Evolutionary conservation across 2,797 vertebrate species (phyloP).

Genomic region (Pterois miles): DNA sequence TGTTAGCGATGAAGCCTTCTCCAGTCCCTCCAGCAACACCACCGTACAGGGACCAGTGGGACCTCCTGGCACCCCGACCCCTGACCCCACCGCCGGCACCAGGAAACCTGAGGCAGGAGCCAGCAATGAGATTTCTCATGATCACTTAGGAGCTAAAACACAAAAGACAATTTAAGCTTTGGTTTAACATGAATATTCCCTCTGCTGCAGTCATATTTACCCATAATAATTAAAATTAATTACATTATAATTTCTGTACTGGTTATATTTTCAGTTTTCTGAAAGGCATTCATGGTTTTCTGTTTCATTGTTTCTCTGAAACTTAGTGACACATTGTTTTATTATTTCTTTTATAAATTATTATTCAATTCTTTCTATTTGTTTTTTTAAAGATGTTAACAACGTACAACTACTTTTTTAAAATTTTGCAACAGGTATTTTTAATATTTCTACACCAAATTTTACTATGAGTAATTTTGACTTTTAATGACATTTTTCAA

Average conservation of each 20-base stretch:
- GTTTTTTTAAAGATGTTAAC: no score
- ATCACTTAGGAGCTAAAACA: background rate
- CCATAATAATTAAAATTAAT: no score
- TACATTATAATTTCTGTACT: background rate
- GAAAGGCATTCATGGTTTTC: background rate
- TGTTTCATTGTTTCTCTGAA: background rate
- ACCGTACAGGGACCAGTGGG: conserved; percentile 83
- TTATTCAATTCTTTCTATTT: background rate
- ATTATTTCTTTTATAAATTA: background rate
- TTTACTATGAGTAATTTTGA: no score
- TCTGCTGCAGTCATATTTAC: no score
- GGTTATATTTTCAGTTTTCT: background rate
- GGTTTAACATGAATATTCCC: no score
- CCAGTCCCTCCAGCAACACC: conserved; percentile 90
- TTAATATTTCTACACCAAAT: no score
- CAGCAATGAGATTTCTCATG: background rate
- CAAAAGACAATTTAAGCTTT: no score
- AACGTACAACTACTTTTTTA: no score
- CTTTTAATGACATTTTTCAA: no score
- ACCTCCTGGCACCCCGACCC: conserved; percentile 52
- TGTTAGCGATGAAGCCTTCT: conserved; percentile 87
- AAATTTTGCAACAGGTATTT: no score
- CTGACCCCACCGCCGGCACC: conserved; percentile 79
- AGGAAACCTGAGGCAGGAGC: conserved; percentile 85
- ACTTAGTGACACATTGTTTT: background rate